Base-by-base conservation (phyloP, 2,113 vertebrate genomes). In the Indicator maculatus region DNA sequence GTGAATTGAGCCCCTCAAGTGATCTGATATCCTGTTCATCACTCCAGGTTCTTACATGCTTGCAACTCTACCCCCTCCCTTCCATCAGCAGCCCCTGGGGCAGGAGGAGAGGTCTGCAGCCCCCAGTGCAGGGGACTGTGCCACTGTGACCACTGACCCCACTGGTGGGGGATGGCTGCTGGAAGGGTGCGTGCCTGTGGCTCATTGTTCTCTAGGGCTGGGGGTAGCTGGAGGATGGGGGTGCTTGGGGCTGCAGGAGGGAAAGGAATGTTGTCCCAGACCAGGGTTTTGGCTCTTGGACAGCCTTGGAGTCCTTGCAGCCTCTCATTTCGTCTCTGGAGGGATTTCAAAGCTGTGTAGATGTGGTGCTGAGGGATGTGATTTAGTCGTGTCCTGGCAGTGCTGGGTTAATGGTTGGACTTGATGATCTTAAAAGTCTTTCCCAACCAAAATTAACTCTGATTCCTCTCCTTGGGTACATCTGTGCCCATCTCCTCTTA, bases 121-220 rank as follows among this genome's bases (percentile, higher is more conserved):
- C 30, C 36, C 4, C 11, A 26, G 73, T 1, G 18, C 15, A 5
- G 0, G 1, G 64, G 31, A 13, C 38, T 2, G 10, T 38, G 65
- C 9, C 2, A 1, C 58, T 28, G 50, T 2, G 5, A 59, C 17
- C 6, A 1, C 55, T 27, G 74, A 24, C 44, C 23, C 83, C 8
- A 1, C 73, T 33, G 61, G 28, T 2, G 4, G 18, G 50, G 44
- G 53, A 36, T 1, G 5, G 66, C 31, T 69, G 18, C 12, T 39
- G 63, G 63, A 30, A 39, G 45, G n/a, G 9, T 28, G 30, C 12
- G 13, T 10, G 0, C 16, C 5, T 0, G 4, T 21, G 27, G 23
- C 38, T 27, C 12, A 28, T 2, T 50, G 20, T 63, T 77, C 33
- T 31, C 20, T 24, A 16, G 26, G 31, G 63, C 9, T 3, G 7